phyloP scores from a whole-genome alignment of 1,140 invertebrate species.

The Sweltsa coloradensis region DNA sequence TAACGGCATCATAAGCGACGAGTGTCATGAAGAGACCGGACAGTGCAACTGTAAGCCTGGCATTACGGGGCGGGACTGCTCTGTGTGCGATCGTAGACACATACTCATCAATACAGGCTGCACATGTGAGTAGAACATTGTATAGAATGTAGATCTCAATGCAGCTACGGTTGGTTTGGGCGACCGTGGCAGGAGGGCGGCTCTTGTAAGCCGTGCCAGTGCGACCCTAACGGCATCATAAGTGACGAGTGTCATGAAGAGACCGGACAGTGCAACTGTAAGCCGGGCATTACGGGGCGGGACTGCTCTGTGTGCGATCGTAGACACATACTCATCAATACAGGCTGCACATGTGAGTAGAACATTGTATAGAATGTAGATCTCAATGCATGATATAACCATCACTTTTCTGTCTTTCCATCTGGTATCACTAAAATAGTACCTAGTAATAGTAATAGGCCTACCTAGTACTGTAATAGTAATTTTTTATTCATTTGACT shows the following conservation, averaged over 20 bases:
- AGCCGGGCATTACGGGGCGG: slow-evolving; percentile 59
- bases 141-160: too few species aligned
- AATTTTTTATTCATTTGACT: too few species aligned
- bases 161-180: slow-evolving; percentile 67
- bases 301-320: slow-evolving; percentile 70
- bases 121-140: slow-evolving; percentile 60
- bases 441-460: too few species aligned
- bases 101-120: slow-evolving; percentile 62
- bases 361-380: too few species aligned
- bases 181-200: slow-evolving; percentile 47
- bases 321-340: slow-evolving; percentile 61
- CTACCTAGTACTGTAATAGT: too few species aligned
- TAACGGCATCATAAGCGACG: slow-evolving; percentile 55
- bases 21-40: slow-evolving; percentile 65
- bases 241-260: slow-evolving; percentile 58
- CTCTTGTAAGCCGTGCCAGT: slow-evolving; percentile 63
- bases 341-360: slow-evolving; percentile 62
- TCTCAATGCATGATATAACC: too few species aligned
- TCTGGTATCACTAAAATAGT: too few species aligned
- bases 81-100: slow-evolving; percentile 59
- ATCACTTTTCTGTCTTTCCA: too few species aligned
- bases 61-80: slow-evolving; percentile 72
- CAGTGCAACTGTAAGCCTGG: slow-evolving; percentile 66
- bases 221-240: slow-evolving; percentile 62
- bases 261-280: slow-evolving; percentile 70